These are phyloP conservation scores for Rhinogobius similis DNA, from an alignment of 2,113 vertebrate species.

Conservation along the genomic window DNA sequence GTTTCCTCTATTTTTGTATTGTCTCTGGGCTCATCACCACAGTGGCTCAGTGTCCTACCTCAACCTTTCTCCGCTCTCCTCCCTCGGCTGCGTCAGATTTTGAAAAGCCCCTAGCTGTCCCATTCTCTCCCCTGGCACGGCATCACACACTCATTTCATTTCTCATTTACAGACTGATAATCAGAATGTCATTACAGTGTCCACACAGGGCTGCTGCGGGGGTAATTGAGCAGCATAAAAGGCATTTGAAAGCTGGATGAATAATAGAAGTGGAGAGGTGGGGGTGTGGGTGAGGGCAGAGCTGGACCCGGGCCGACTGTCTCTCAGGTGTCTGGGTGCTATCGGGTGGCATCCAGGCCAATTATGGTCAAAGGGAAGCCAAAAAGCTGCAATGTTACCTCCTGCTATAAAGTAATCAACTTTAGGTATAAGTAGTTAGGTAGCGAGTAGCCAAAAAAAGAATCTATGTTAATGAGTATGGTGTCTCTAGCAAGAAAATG, in stretches of 20 bases:
- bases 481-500: too few species aligned
- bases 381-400: neutral
- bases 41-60: conserved; percentile 42
- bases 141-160: conserved; percentile 93
- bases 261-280: conserved; percentile 69
- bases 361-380: neutral
- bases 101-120: conserved; percentile 70
- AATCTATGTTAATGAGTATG: too few species aligned
- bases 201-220: conserved; percentile 86
- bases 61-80: conserved; percentile 25
- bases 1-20: conserved; percentile 63
- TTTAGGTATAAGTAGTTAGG: neutral
- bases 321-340: conserved; percentile 76
- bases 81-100: conserved; percentile 54
- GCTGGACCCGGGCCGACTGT: conserved; percentile 64
- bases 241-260: conserved; percentile 77
- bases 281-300: conserved; percentile 58
- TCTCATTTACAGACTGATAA: conserved; percentile 99
- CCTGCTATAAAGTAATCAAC: neutral
- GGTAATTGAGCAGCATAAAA: conserved; percentile 91
- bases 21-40: conserved; percentile 62
- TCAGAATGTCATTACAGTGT: conserved; percentile 97
- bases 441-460: too few species aligned
- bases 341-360: conserved; percentile 62
- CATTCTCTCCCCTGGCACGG: conserved; percentile 69